These are phyloP conservation scores for Pseudorhombus dupliciocellatus DNA, from an alignment of 2,113 vertebrate genomes.

Conservation along the genomic window DNA sequence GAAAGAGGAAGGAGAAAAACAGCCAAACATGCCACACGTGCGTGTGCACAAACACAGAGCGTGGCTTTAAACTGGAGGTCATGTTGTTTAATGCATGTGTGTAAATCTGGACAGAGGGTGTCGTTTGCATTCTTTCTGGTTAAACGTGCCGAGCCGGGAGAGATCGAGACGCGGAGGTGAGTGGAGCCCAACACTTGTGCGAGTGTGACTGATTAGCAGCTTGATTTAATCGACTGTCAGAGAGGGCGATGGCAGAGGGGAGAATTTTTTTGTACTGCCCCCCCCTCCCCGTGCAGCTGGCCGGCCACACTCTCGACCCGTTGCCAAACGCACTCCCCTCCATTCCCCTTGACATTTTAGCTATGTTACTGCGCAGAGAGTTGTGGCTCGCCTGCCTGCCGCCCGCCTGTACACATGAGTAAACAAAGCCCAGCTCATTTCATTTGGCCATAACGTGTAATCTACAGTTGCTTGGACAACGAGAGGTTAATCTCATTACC, in stretches of 20 bases:
- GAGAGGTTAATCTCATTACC: constrained; percentile 75
- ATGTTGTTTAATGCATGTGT: constrained; percentile 29
- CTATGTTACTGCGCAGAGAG: constrained; percentile 68
- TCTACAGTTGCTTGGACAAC: constrained; percentile 68
- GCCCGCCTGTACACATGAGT: constrained; percentile 53
- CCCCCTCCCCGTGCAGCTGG: constrained; percentile 62
- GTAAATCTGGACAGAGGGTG: constrained; percentile 9
- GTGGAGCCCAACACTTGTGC: constrained; percentile 40
- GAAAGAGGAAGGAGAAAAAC: constrained; percentile 33
- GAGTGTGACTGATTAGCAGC: constrained; percentile 63
- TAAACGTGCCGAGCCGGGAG: constrained; percentile 13
- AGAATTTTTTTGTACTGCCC: constrained; percentile 58
- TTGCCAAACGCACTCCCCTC: constrained; percentile 63
- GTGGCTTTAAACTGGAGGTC: constrained; percentile 28
- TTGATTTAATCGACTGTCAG: constrained; percentile 57
- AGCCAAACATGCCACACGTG: constrained; percentile 49
- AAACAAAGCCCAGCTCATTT: constrained; percentile 62
- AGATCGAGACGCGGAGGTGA: background rate
- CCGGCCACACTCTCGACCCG: constrained; percentile 50
- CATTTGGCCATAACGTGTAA: constrained; percentile 71
- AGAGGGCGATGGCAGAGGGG: constrained; percentile 27
- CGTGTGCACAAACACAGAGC: constrained; percentile 19
- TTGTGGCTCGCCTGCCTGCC: constrained; percentile 63
- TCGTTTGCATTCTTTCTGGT: constrained; percentile 29
- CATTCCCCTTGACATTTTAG: constrained; percentile 72